These are phyloP conservation scores for Murina feae DNA, from an alignment of 2,113 vertebrate species.

Conservation along the genomic window DNA sequence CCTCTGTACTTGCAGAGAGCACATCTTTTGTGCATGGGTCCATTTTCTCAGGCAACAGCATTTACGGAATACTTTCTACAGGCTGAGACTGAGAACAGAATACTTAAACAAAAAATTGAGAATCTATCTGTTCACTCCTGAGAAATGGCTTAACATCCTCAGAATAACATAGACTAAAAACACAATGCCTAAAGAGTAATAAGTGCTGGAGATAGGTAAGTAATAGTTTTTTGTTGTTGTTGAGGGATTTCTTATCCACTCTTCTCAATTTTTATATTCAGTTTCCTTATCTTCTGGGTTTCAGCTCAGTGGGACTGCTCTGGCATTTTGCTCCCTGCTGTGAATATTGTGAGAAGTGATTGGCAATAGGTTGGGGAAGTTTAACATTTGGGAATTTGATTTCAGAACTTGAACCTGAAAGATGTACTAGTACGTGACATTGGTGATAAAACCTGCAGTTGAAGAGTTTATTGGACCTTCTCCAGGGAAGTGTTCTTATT, in stretches of 20 bases:
- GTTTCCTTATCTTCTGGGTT: background rate
- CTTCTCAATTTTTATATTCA: background rate
- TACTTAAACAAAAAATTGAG: background rate
- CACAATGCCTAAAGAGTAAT: background rate
- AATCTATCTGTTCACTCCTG: background rate
- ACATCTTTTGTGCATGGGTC: background rate
- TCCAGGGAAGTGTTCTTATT: background rate
- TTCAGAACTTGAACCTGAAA: background rate
- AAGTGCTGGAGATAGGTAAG: background rate
- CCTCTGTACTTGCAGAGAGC: background rate
- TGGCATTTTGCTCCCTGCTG: background rate
- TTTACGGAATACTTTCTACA: conserved; percentile 18
- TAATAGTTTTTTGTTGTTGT: background rate
- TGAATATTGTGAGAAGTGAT: background rate
- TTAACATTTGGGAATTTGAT: conserved; percentile 3
- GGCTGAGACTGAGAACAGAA: background rate
- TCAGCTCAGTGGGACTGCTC: background rate
- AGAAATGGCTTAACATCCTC: background rate
- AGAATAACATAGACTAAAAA: background rate
- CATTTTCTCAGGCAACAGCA: background rate
- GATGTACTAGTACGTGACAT: background rate
- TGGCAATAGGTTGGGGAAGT: background rate
- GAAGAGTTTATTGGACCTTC: background rate
- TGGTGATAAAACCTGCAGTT: background rate
- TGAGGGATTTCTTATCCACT: background rate